These are phyloP conservation scores for Sebastes matsubarae DNA, from an alignment of 2,797 vertebrate species.

Conservation along the genomic window DNA sequence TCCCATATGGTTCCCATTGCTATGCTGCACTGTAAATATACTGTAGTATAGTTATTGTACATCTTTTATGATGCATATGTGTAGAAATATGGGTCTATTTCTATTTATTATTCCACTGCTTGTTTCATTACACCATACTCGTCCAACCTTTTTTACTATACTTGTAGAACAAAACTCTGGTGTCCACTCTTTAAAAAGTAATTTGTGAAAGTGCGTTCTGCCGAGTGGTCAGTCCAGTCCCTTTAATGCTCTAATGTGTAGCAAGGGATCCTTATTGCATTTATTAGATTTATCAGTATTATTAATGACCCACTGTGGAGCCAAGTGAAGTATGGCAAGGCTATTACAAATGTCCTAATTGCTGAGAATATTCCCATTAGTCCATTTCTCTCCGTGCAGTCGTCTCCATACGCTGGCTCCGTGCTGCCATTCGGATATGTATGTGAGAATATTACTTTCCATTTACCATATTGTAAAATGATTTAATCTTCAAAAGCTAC, in stretches of 20 bases:
- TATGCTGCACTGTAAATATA: conserved; percentile 12
- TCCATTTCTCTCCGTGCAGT: not conserved
- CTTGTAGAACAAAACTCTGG: not conserved
- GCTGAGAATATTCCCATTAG: conserved; percentile 19
- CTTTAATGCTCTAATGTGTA: conserved; percentile 25
- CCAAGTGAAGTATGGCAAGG: conserved; percentile 21
- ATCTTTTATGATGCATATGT: not conserved
- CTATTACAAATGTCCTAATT: conserved; percentile 42
- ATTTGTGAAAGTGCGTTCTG: conserved; percentile 9
- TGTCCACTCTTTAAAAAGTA: not conserved
- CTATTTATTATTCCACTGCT: not conserved
- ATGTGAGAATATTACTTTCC: not conserved
- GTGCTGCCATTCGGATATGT: not conserved
- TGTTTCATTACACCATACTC: not conserved
- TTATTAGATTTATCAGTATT: conserved; percentile 43
- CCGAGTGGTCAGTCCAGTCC: not conserved
- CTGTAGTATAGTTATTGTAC: not conserved
- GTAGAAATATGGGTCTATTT: not conserved
- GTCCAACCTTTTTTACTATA: not conserved
- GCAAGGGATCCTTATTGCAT: conserved; percentile 19
- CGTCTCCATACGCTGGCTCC: not conserved
- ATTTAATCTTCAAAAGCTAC: not conserved
- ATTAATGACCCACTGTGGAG: conserved; percentile 44
- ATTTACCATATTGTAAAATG: not conserved
- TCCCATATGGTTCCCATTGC: conserved; percentile 26